Conservation (phyloP, 2,113 vertebrate genomes). For the Myotis brandtii region DNA sequence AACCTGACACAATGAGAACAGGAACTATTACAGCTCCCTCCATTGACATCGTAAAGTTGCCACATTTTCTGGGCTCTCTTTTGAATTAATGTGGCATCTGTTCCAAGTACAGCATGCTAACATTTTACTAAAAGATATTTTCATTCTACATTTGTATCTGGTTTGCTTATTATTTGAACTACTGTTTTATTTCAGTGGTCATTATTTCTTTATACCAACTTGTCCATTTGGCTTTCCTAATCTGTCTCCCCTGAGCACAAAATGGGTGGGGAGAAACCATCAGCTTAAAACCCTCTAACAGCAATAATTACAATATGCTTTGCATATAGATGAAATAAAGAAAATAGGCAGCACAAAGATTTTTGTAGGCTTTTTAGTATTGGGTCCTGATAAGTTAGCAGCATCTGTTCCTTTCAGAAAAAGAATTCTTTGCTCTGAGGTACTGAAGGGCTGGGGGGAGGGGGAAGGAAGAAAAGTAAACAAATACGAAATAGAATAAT, state of each 20-base stretch:
- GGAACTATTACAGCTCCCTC: slow-evolving; percentile 76
- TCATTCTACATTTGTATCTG: slow-evolving; percentile 77
- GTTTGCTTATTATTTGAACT: slow-evolving; percentile 79
- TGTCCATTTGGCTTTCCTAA: slow-evolving; percentile 73
- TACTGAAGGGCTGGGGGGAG: neutral
- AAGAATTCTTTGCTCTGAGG: slow-evolving; percentile 62
- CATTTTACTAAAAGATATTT: slow-evolving; percentile 80
- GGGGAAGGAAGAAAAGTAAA: slow-evolving; percentile 28
- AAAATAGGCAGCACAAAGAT: slow-evolving; percentile 75
- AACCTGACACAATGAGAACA: slow-evolving; percentile 75
- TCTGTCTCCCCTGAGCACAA: slow-evolving; percentile 70
- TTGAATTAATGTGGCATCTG: slow-evolving; percentile 83
- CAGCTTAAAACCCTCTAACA: slow-evolving; percentile 61
- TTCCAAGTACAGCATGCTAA: slow-evolving; percentile 81
- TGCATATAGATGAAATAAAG: slow-evolving; percentile 78
- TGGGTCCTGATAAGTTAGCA: slow-evolving; percentile 76
- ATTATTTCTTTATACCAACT: slow-evolving; percentile 78
- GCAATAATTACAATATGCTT: slow-evolving; percentile 71
- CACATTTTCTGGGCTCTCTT: slow-evolving; percentile 84
- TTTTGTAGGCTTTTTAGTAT: slow-evolving; percentile 76
- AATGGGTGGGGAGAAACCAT: slow-evolving; percentile 1
- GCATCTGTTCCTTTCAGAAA: slow-evolving; percentile 74
- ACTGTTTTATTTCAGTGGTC: slow-evolving; percentile 78
- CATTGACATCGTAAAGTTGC: slow-evolving; percentile 83
- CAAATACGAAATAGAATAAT: slow-evolving; percentile 75